phyloP scores from a whole-genome alignment of 2,113 vertebrate genomes.

The Myotis lucifugus region DNA sequence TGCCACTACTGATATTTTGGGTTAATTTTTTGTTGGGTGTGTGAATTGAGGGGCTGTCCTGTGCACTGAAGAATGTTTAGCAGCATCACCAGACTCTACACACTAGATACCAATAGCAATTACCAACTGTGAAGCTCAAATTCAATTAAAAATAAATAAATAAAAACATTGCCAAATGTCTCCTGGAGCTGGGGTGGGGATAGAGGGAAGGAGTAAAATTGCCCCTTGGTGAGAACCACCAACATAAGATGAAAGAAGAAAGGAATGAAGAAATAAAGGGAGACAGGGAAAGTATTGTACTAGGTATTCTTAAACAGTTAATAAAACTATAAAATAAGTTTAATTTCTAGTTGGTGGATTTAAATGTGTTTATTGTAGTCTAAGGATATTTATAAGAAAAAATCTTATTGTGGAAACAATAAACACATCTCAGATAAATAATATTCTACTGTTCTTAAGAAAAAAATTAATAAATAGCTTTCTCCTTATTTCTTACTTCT shows the following conservation, averaged over 20 bases:
- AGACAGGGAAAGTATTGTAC: background rate
- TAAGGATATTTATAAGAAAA: background rate
- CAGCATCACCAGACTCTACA: background rate
- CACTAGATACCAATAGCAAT: background rate
- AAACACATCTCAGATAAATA: background rate
- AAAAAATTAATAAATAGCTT: slow-evolving; percentile 27
- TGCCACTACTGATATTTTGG: background rate
- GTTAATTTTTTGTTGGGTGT: background rate
- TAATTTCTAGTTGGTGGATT: slow-evolving; percentile 22
- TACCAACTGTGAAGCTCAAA: background rate
- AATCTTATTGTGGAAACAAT: slow-evolving; percentile 35
- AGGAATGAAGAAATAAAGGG: background rate
- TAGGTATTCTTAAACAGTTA: slow-evolving; percentile 6
- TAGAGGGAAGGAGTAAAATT: background rate
- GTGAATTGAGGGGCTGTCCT: background rate
- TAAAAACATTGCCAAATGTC: background rate
- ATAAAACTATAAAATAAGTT: background rate
- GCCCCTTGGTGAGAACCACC: background rate
- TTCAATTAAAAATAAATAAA: background rate
- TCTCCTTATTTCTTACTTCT: slow-evolving; percentile 60
- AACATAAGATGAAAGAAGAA: background rate
- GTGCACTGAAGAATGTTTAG: background rate
- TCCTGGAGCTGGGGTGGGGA: background rate
- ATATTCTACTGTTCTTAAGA: background rate
- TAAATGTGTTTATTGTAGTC: background rate